Evolutionary conservation across 2,888 invertebrate species (phyloP).

Genomic region (Oscheius sp.): DNA sequence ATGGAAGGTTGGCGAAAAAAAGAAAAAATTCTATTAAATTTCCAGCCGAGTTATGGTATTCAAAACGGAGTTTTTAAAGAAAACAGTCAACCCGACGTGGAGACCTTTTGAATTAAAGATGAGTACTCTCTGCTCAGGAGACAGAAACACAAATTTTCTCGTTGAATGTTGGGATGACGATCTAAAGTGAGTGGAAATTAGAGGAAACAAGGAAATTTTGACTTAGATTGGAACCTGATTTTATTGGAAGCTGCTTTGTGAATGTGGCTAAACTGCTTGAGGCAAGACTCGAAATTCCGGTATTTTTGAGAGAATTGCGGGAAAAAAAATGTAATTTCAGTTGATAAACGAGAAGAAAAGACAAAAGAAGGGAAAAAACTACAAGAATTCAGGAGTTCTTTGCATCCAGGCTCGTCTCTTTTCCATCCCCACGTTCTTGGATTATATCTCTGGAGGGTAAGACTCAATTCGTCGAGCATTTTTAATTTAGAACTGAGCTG

Average conservation of each 20-base stretch:
- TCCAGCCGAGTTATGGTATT: constrained; percentile 55
- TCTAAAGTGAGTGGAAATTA: background rate
- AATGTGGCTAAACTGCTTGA: background rate
- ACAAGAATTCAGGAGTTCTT: constrained; percentile 73
- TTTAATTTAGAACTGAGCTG: constrained; percentile 71
- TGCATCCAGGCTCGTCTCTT: constrained; percentile 67
- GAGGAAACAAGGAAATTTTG: no score
- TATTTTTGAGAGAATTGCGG: constrained; percentile 54
- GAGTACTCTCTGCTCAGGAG: constrained; percentile 73
- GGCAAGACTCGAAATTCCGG: constrained; percentile 18
- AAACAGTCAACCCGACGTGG: constrained; percentile 75
- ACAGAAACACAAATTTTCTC: constrained; percentile 35
- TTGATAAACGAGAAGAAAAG: constrained; percentile 73
- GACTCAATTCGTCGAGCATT: background rate
- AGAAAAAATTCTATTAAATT: background rate
- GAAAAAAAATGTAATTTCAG: constrained; percentile 67
- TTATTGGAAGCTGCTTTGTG: constrained; percentile 29
- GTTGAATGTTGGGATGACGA: constrained; percentile 26
- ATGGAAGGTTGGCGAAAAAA: constrained; percentile 47
- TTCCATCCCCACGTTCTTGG: constrained; percentile 74
- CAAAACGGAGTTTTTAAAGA: constrained; percentile 74
- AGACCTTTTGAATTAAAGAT: constrained; percentile 73
- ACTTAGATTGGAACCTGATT: constrained; percentile 25
- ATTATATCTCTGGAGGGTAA: constrained; percentile 76
- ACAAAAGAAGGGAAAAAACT: constrained; percentile 73